A percentile compares a stretch with the other conserved stretches of the same genome.
These are phyloP conservation scores for Dreissena rostriformis DNA, from an alignment of 1,140 invertebrate genomes.

Conservation along the genomic window DNA sequence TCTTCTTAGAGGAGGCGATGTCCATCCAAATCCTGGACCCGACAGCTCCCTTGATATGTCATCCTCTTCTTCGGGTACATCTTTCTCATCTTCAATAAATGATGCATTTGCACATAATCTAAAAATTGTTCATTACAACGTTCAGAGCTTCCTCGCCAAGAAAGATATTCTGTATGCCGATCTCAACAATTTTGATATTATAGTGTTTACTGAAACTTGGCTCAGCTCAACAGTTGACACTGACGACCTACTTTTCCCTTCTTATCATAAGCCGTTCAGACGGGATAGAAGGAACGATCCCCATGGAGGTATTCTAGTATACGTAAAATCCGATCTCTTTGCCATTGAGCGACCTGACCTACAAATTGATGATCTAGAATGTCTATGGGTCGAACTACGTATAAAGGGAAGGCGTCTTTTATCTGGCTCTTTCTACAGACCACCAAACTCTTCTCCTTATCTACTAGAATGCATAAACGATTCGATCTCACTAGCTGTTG, in stretches of 20 bases:
- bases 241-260: background rate
- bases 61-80: too few species aligned
- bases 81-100: background rate
- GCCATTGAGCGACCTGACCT: background rate
- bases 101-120: background rate
- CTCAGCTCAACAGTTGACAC: background rate
- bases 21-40: constrained; percentile 17
- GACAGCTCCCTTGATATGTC: background rate
- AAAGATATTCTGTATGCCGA: constrained; percentile 22
- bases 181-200: constrained; percentile 11
- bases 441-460: background rate
- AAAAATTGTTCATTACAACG: constrained; percentile 19
- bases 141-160: constrained; percentile 7
- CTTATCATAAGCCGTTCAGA: background rate
- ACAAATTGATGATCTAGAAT: constrained; percentile 2
- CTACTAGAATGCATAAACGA: background rate
- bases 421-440: background rate
- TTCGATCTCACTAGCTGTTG: background rate
- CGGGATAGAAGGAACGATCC: background rate
- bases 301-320: constrained; percentile 19
- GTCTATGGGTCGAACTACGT: constrained; percentile 20
- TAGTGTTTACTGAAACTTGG: constrained; percentile 38
- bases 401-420: background rate
- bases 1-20: background rate
- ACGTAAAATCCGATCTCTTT: background rate